phyloP scores from a whole-genome alignment of 2,888 invertebrate species.

The Cetonia aurata region DNA sequence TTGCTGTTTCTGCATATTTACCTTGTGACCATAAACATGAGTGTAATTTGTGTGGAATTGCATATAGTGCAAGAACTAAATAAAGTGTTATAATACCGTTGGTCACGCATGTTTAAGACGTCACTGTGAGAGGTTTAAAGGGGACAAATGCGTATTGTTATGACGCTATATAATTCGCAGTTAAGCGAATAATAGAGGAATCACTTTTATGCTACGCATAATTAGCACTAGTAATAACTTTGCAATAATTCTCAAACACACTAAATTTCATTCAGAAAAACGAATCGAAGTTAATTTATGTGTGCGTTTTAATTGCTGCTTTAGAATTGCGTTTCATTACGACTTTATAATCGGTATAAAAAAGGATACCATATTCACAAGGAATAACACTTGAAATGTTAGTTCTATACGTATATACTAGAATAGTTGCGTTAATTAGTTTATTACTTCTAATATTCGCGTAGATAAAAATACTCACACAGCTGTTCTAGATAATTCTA shows the following conservation, averaged over 20 bases:
- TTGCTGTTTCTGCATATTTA: too few relatives aligned
- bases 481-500: constrained; percentile 17
- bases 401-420: neutral
- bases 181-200: neutral
- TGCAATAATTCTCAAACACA: constrained; percentile 5
- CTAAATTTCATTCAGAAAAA: constrained; percentile 24
- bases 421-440: constrained; percentile 23
- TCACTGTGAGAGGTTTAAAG: neutral
- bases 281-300: constrained; percentile 1
- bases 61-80: too few relatives aligned
- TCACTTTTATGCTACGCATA: constrained; percentile 7
- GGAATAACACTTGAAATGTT: constrained; percentile 2
- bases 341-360: neutral
- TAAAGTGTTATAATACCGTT: too few relatives aligned
- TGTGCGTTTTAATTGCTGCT: constrained; percentile 3
- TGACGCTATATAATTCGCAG: neutral
- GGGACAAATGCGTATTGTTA: too few relatives aligned
- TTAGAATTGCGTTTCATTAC: neutral
- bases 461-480: neutral
- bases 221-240: neutral
- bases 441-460: constrained; percentile 6
- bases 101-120: neutral
- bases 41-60: too few relatives aligned
- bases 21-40: too few relatives aligned
- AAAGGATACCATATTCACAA: neutral